A percentile compares a stretch with the other conserved stretches of the same genome.
These are phyloP conservation scores for Eutrigla gurnardus DNA, from an alignment of 2,797 vertebrate genomes.

Conservation along the genomic window DNA sequence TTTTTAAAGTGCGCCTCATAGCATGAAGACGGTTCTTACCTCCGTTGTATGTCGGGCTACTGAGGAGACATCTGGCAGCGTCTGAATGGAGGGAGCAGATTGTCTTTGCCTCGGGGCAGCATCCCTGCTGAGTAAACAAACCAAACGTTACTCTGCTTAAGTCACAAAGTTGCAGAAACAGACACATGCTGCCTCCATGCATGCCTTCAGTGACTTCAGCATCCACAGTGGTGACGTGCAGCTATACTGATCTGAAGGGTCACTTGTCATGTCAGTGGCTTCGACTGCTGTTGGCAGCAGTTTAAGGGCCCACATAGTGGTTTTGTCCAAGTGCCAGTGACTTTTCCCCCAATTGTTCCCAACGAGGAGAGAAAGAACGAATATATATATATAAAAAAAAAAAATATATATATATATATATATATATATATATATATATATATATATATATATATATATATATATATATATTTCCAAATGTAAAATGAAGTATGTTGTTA, in stretches of 20 bases:
- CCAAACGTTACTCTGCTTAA: slow-evolving; percentile 25
- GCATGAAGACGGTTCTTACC: slow-evolving; percentile 31
- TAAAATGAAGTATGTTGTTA: too few relatives aligned
- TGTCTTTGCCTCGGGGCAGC: slow-evolving; percentile 18
- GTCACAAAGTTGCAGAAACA: slow-evolving; percentile 52
- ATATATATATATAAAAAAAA: too few relatives aligned
- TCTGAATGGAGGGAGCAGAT: neutral
- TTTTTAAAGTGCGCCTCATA: neutral
- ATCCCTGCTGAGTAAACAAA: slow-evolving; percentile 21
- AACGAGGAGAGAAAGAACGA: too few relatives aligned
- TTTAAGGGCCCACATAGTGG: neutral
- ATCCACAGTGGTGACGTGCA: slow-evolving; percentile 3
- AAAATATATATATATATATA: too few relatives aligned
- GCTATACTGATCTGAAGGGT: neutral
- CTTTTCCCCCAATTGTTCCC: too few relatives aligned
- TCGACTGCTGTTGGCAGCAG: slow-evolving; percentile 17
- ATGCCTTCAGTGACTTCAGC: neutral
- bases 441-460: too few relatives aligned
- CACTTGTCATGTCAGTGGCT: slow-evolving; percentile 2
- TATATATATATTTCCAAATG: too few relatives aligned
- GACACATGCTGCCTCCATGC: slow-evolving; percentile 12
- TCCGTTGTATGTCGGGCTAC: neutral
- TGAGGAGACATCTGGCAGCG: slow-evolving; percentile 16
- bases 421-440: too few relatives aligned
- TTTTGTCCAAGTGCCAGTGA: too few relatives aligned